Percentiles rank a stretch among this genome's conserved stretches.
Evolutionary conservation across 2,113 vertebrate genomes (phyloP).

Genomic region (Elgaria multicarinata): DNA sequence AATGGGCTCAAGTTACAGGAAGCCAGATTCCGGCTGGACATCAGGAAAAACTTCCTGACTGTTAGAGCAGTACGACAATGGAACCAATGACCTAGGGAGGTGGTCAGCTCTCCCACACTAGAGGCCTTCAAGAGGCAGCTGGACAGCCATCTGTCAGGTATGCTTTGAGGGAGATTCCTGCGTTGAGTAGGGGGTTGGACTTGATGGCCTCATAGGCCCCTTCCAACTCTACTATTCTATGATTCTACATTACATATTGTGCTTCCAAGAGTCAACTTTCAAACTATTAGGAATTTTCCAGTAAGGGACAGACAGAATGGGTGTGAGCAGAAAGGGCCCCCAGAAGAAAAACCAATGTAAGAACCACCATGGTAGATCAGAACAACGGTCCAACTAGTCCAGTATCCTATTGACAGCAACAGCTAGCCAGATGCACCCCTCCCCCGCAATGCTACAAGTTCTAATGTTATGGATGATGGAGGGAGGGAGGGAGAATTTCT

Average conservation of each 20-base stretch:
- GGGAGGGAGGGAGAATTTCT: background rate
- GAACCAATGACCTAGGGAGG: too few species aligned
- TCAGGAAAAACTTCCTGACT: too few species aligned
- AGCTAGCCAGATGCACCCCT: background rate
- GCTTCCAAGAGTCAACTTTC: background rate
- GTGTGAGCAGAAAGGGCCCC: background rate
- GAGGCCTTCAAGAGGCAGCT: too few species aligned
- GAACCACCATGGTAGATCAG: background rate
- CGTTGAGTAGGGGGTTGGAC: too few species aligned
- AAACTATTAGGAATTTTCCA: background rate
- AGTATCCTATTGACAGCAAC: background rate
- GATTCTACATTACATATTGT: background rate
- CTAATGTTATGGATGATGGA: background rate
- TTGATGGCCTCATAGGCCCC: too few species aligned
- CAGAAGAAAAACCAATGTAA: background rate
- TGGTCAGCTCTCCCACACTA: too few species aligned
- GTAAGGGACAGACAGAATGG: background rate
- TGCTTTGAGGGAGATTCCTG: too few species aligned
- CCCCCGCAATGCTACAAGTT: background rate
- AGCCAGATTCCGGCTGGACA: too few species aligned
- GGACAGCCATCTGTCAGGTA: too few species aligned
- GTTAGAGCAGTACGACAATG: too few species aligned
- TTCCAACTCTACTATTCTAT: too few species aligned
- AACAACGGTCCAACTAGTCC: background rate
- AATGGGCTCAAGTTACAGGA: too few species aligned